These are phyloP conservation scores for Gasterosteus nipponicus DNA, from an alignment of 2,113 vertebrate species.

Conservation along the genomic window DNA sequence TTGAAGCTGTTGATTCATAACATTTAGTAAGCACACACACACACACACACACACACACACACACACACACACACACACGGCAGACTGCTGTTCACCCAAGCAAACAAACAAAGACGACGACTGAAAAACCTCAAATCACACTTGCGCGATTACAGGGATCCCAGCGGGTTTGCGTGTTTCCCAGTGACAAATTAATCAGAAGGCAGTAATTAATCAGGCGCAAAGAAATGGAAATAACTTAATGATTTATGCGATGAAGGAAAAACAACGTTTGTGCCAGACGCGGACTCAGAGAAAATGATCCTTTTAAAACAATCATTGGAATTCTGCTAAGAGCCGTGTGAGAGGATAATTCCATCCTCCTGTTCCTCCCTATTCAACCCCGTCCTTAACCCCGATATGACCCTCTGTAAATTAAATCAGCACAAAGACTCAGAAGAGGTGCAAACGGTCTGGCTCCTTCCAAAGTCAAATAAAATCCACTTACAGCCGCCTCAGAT, in stretches of 20 bases:
- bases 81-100: too few species aligned
- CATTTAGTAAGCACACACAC: too few species aligned
- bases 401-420: neutral
- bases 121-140: too few species aligned
- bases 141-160: too few species aligned
- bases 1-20: conserved; percentile 33
- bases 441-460: neutral
- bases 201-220: neutral
- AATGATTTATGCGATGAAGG: neutral
- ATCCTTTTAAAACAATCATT: neutral
- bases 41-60: too few species aligned
- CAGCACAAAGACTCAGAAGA: neutral
- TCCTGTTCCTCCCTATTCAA: neutral
- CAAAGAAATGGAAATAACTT: neutral
- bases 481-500: neutral
- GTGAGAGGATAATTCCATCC: neutral
- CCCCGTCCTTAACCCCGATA: neutral
- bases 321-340: neutral
- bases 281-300: neutral
- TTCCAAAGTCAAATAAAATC: neutral
- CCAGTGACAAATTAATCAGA: neutral
- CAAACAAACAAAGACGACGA: too few species aligned
- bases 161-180: neutral
- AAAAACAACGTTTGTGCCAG: neutral
- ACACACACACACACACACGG: too few species aligned